phyloP scores from a whole-genome alignment of 2,113 vertebrate genomes.

The Trogon surrucura region DNA sequence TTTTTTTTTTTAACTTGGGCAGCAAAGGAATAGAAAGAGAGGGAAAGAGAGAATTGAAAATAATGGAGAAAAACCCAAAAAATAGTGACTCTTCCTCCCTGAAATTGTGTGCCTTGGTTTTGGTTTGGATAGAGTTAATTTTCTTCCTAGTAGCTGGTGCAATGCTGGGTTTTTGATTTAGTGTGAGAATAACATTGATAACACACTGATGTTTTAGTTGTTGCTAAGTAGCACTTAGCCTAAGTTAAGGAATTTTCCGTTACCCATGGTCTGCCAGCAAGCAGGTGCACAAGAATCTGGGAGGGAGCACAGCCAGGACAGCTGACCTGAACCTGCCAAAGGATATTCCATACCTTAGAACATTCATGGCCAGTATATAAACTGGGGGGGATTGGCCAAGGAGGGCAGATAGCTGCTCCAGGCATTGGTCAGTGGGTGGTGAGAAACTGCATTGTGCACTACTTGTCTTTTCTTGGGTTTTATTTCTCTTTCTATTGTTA shows the following conservation, averaged over 20 bases:
- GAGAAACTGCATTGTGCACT: background rate
- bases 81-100: background rate
- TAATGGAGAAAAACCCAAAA: background rate
- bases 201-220: too few relatives aligned
- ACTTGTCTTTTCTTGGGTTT: background rate
- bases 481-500: background rate
- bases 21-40: background rate
- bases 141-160: background rate
- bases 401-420: background rate
- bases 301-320: too few relatives aligned
- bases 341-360: too few relatives aligned
- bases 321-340: too few relatives aligned
- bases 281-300: too few relatives aligned
- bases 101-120: background rate
- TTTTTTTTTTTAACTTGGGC: background rate
- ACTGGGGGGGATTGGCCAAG: background rate
- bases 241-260: too few relatives aligned
- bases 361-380: background rate
- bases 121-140: background rate
- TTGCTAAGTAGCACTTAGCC: too few relatives aligned
- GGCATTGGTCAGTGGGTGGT: background rate
- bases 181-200: too few relatives aligned
- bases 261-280: too few relatives aligned
- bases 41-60: background rate
- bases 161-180: too few relatives aligned